Conservation (phyloP, 53 echinoderm and acorn worm species). For the Patiria pectinifera region DNA sequence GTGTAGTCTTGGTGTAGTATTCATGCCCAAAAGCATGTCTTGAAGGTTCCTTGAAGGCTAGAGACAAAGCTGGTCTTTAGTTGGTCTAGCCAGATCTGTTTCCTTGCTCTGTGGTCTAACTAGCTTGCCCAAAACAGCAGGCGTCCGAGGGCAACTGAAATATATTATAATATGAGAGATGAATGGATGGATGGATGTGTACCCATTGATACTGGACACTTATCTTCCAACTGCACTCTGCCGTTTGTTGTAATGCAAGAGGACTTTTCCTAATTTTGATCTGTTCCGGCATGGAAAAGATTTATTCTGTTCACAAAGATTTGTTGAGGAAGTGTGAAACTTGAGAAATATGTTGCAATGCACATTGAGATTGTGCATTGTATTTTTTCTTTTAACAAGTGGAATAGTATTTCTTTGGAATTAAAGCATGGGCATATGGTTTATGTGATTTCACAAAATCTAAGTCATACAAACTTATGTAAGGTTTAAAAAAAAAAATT, state of each 20-base stretch:
- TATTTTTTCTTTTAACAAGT: neutral
- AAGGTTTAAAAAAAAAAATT: no score
- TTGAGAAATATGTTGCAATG: neutral
- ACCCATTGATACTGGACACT: constrained; percentile 6
- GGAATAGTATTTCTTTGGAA: no score
- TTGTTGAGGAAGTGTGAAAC: neutral
- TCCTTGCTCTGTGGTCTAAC: neutral
- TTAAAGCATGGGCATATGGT: no score
- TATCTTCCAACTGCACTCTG: constrained; percentile 33
- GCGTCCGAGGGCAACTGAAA: neutral
- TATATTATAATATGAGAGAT: neutral
- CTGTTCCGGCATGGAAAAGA: constrained; percentile 1
- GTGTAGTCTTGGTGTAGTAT: no score
- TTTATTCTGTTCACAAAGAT: neutral
- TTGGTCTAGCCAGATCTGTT: neutral
- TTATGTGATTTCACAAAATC: no score
- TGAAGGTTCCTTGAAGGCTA: neutral
- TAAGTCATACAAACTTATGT: no score
- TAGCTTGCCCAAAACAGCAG: neutral
- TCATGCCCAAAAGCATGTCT: neutral
- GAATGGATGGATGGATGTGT: neutral
- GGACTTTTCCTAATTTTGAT: constrained; percentile 36
- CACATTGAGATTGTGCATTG: neutral
- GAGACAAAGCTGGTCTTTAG: neutral
- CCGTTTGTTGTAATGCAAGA: constrained; percentile 12